phyloP scores from a whole-genome alignment of 2,888 invertebrate species.

The Troides oblongomaculatus region DNA sequence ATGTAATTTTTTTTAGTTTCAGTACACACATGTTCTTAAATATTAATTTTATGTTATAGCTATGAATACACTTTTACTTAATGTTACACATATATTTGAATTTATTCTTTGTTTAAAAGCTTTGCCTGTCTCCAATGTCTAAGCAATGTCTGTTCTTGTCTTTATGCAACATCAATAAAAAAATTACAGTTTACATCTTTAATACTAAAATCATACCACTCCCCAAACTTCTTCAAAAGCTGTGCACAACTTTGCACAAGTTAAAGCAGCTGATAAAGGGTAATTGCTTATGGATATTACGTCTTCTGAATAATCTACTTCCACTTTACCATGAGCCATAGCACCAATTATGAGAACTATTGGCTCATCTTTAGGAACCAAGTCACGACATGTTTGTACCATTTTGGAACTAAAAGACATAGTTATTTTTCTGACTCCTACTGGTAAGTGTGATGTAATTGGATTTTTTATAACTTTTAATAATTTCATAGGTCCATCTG shows the following conservation, averaged over 20 bases:
- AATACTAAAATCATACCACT: constrained; percentile 74
- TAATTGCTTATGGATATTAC: constrained; percentile 96
- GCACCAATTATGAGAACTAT: constrained; percentile 96
- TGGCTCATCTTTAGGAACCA: constrained; percentile 90
- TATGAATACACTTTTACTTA: no score
- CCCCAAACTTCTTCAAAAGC: constrained; percentile 98
- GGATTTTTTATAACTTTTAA: constrained; percentile 99
- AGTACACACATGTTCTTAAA: no score
- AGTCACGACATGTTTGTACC: constrained; percentile 83
- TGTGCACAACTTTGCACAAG: constrained; percentile 96
- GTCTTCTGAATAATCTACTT: constrained; percentile 93
- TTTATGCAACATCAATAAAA: background rate
- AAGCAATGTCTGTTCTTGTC: background rate
- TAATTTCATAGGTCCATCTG: constrained; percentile 92
- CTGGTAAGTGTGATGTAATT: constrained; percentile 94
- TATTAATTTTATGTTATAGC: no score
- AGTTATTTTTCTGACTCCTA: constrained; percentile 93
- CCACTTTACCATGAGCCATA: constrained; percentile 97
- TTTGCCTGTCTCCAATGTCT: no score
- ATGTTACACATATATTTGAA: no score
- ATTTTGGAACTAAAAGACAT: constrained; percentile 94
- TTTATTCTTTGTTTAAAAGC: no score
- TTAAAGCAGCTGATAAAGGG: constrained; percentile 96
- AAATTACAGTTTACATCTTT: constrained; percentile 4
- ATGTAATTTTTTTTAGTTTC: no score